Evolutionary conservation across 1,140 invertebrate genomes (phyloP).

Genomic region (Drosophila fuyamai): DNA sequence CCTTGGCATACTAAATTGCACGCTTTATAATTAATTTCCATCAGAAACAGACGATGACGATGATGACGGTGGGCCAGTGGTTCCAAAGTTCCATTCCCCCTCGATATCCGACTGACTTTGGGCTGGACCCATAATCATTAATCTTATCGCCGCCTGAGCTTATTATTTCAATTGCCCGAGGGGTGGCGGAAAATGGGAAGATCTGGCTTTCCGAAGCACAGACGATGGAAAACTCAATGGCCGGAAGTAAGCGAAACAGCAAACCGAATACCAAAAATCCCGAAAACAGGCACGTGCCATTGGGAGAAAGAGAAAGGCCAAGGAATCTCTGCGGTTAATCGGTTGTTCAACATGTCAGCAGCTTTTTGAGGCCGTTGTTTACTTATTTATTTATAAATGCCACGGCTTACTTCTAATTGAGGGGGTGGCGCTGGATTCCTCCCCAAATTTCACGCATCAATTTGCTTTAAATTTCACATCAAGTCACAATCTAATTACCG

Average conservation of each 20-base stretch:
- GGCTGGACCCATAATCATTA: slow-evolving; percentile 81
- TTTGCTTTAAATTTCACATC: slow-evolving; percentile 47
- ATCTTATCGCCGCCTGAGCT: slow-evolving; percentile 85
- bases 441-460: slow-evolving; percentile 59
- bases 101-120: slow-evolving; percentile 18
- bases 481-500: slow-evolving; percentile 56
- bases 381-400: slow-evolving; percentile 66
- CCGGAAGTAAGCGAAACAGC: slow-evolving; percentile 83
- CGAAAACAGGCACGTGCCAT: slow-evolving; percentile 66
- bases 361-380: slow-evolving; percentile 61
- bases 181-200: slow-evolving; percentile 6
- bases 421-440: background rate
- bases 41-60: slow-evolving; percentile 82
- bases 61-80: slow-evolving; percentile 29
- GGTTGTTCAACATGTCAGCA: slow-evolving; percentile 80
- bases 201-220: slow-evolving; percentile 24
- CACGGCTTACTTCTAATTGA: slow-evolving; percentile 28
- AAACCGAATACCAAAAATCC: slow-evolving; percentile 25
- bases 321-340: slow-evolving; percentile 80
- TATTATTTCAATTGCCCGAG: slow-evolving; percentile 83
- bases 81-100: slow-evolving; percentile 1
- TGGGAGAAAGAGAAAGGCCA: background rate
- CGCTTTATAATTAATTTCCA: slow-evolving; percentile 85
- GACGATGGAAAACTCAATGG: slow-evolving; percentile 76
- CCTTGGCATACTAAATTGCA: slow-evolving; percentile 76